Conservation (phyloP, 2,113 vertebrate species). For the Sturnus vulgaris region DNA sequence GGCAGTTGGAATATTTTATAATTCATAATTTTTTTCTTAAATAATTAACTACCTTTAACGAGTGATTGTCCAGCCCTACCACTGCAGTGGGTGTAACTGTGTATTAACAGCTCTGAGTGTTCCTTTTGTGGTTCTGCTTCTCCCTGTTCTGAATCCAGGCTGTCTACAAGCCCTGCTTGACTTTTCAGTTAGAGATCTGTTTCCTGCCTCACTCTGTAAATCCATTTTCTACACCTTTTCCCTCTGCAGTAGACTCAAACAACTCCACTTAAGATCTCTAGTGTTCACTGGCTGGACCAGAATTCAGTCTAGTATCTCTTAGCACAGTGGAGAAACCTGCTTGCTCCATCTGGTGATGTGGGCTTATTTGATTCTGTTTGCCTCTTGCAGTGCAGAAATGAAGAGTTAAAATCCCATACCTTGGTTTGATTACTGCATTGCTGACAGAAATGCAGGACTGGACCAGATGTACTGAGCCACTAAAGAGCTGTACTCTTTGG, state of each 20-base stretch:
- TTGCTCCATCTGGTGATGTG: background rate
- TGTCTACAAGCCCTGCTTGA: background rate
- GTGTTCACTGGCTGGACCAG: background rate
- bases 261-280: background rate
- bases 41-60: slow-evolving; percentile 58
- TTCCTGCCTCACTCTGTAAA: background rate
- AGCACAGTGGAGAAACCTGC: background rate
- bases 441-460: background rate
- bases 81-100: background rate
- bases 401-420: background rate
- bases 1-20: slow-evolving; percentile 61
- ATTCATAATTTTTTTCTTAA: slow-evolving; percentile 38
- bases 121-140: background rate
- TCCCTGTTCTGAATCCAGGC: background rate
- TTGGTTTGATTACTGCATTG: background rate
- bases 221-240: background rate
- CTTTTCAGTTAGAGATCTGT: background rate
- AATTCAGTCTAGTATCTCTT: background rate
- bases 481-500: background rate
- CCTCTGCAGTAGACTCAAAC: background rate
- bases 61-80: background rate
- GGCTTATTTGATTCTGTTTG: background rate
- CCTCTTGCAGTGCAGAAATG: background rate
- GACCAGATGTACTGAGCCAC: background rate
- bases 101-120: background rate